These are phyloP conservation scores for Noctua janthina DNA, from an alignment of 2,888 invertebrate genomes.

Conservation along the genomic window DNA sequence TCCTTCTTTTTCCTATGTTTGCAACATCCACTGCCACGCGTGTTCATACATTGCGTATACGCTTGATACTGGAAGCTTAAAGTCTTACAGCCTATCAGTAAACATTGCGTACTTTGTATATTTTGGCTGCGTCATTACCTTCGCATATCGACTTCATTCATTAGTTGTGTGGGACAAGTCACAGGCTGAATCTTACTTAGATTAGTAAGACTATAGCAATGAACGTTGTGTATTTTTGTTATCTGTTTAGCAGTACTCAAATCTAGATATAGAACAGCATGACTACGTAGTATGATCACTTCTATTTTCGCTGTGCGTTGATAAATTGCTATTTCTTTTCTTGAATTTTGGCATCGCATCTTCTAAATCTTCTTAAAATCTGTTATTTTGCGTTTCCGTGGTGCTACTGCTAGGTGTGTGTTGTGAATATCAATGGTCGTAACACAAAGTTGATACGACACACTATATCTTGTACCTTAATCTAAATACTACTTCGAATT, in stretches of 20 bases:
- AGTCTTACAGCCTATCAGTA: conserved; percentile 63
- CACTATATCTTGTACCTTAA: neutral
- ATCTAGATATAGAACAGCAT: neutral
- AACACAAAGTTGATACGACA: neutral
- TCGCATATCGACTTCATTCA: conserved; percentile 67
- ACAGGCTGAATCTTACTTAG: conserved; percentile 11
- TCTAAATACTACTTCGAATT: neutral
- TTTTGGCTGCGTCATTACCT: conserved; percentile 64
- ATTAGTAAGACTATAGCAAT: neutral
- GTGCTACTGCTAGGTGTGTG: neutral
- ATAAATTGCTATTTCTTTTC: neutral
- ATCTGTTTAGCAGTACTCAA: neutral
- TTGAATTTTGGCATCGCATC: neutral
- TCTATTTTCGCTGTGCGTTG: neutral
- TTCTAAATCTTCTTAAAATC: neutral
- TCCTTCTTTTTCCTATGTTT: neutral
- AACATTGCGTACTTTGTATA: conserved; percentile 64
- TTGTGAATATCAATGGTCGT: neutral
- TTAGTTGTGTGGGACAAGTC: conserved; percentile 57
- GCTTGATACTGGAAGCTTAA: conserved; percentile 57
- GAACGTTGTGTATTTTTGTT: neutral
- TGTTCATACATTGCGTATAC: conserved; percentile 18
- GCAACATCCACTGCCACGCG: neutral
- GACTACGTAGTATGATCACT: neutral
- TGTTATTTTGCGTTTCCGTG: neutral